phyloP scores from a whole-genome alignment of 2,113 vertebrate genomes.

The human (Homo sapiens) region GRCh38 chr3:45962501-45963000 shows the following conservation, averaged over 20 bases:
- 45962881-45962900: not conserved
- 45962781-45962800: not conserved
- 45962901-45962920: too few relatives aligned
- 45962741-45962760: not conserved
- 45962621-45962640: not conserved
- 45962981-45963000: accelerated
- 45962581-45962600: not conserved
- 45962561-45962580: not conserved
- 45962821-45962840: not conserved
- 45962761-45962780: not conserved
- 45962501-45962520: not conserved
- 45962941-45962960: not conserved
- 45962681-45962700: not conserved
- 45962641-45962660: not conserved
- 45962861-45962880: not conserved
- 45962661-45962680: not conserved
- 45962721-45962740: not conserved
- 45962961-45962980: not conserved
- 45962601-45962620: not conserved
- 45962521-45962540: not conserved
- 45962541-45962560: not conserved
- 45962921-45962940: not conserved
- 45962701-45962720: accelerated
- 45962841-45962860: not conserved
- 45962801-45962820: not conserved